Percentiles rank a stretch among this genome's conserved stretches.
These are phyloP conservation scores for Enteromius mattozi DNA, from an alignment of 2,797 vertebrate genomes.

Conservation along the genomic window DNA sequence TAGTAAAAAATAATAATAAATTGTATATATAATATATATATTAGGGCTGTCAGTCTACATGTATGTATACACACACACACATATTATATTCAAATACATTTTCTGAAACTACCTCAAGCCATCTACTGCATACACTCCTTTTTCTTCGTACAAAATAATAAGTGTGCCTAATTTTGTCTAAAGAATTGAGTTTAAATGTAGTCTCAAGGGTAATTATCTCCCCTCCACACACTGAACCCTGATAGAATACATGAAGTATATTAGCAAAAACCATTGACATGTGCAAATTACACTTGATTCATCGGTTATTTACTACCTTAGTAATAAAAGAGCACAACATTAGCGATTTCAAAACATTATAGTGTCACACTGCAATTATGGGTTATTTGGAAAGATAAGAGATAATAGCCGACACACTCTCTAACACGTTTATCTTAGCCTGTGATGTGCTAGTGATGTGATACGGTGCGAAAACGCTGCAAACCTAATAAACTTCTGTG, in stretches of 20 bases:
- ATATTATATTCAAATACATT: not conserved
- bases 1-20: not conserved
- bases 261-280: constrained; percentile 64
- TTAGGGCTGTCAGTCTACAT: no score
- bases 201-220: constrained; percentile 61
- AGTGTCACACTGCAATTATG: constrained; percentile 68
- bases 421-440: constrained; percentile 62
- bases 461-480: not conserved
- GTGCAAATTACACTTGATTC: constrained; percentile 77
- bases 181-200: constrained; percentile 54
- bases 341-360: constrained; percentile 73
- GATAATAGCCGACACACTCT: constrained; percentile 62
- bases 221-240: constrained; percentile 43
- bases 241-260: constrained; percentile 57
- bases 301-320: constrained; percentile 68
- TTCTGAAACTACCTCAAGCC: not conserved
- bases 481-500: not conserved
- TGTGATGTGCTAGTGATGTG: constrained; percentile 38
- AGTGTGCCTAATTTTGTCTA: constrained; percentile 29
- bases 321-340: constrained; percentile 67
- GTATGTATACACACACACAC: not conserved
- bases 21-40: not conserved
- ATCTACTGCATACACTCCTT: not conserved
- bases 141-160: not conserved
- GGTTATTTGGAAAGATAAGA: constrained; percentile 69